Conservation (phyloP, 2,113 vertebrate species). For the Channa argus region DNA sequence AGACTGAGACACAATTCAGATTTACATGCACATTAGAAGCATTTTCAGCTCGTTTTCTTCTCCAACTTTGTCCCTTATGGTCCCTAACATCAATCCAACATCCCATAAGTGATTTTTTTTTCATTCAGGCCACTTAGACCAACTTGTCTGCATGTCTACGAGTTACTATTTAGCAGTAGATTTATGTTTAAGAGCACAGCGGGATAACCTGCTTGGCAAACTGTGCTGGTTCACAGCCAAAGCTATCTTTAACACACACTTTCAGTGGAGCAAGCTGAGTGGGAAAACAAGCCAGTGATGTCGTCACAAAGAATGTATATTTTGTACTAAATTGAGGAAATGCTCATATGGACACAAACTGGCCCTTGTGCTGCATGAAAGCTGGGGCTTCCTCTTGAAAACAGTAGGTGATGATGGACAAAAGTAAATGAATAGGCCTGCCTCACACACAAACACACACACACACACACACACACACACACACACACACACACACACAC, state of each 20-base stretch:
- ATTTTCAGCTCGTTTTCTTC: constrained; percentile 3
- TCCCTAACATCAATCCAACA: constrained; percentile 41
- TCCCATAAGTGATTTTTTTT: constrained; percentile 45
- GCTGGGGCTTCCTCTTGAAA: constrained; percentile 69
- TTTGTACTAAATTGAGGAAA: constrained; percentile 68
- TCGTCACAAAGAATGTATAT: constrained; percentile 44
- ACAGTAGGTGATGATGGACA: constrained; percentile 76
- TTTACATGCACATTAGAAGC: constrained; percentile 43
- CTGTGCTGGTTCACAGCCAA: constrained; percentile 69
- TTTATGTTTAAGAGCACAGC: constrained; percentile 78
- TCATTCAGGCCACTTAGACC: constrained; percentile 48
- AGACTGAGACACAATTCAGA: constrained; percentile 37
- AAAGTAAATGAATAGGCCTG: constrained; percentile 65
- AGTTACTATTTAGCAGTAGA: constrained; percentile 73
- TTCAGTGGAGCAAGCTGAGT: constrained; percentile 41
- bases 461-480: constrained; percentile 64
- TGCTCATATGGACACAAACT: constrained; percentile 60
- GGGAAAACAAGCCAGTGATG: constrained; percentile 51
- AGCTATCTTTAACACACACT: constrained; percentile 63
- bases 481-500: constrained; percentile 1
- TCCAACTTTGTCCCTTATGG: constrained; percentile 18
- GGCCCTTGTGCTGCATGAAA: constrained; percentile 47
- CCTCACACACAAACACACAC: constrained; percentile 59
- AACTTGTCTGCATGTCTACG: constrained; percentile 54
- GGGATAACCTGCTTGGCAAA: constrained; percentile 75